Percentiles rank a stretch among this genome's conserved stretches.
Evolutionary conservation across 2,113 vertebrate species (phyloP).

Genomic region (Campylomormyrus tamandua): DNA sequence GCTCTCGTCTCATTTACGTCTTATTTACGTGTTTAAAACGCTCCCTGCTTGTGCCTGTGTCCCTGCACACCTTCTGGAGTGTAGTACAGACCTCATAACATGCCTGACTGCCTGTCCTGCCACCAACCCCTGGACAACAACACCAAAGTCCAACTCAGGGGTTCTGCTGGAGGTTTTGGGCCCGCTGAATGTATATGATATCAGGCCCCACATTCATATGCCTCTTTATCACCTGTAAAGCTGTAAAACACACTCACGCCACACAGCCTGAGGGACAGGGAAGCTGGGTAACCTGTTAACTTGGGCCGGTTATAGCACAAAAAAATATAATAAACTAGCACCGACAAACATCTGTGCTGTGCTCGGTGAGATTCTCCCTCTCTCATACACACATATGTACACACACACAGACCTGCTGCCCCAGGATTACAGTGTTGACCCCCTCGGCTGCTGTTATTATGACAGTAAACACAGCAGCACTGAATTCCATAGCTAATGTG

Average conservation of each 20-base stretch:
- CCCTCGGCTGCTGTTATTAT: background rate
- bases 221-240: background rate
- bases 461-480: background rate
- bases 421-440: background rate
- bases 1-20: background rate
- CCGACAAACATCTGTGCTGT: background rate
- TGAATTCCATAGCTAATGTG: background rate
- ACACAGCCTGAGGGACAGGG: background rate
- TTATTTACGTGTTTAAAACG: background rate
- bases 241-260: background rate
- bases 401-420: background rate
- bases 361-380: background rate
- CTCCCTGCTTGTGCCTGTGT: background rate
- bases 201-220: background rate
- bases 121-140: background rate
- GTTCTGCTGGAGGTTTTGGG: background rate
- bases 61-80: background rate
- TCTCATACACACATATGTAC: conserved; percentile 5
- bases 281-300: background rate
- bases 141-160: background rate
- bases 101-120: background rate
- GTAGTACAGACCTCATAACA: background rate
- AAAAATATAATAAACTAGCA: background rate
- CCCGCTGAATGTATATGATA: background rate
- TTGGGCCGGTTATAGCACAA: background rate